Base-by-base conservation (phyloP, 2,113 vertebrate species). In the Hystrix cristata region DNA sequence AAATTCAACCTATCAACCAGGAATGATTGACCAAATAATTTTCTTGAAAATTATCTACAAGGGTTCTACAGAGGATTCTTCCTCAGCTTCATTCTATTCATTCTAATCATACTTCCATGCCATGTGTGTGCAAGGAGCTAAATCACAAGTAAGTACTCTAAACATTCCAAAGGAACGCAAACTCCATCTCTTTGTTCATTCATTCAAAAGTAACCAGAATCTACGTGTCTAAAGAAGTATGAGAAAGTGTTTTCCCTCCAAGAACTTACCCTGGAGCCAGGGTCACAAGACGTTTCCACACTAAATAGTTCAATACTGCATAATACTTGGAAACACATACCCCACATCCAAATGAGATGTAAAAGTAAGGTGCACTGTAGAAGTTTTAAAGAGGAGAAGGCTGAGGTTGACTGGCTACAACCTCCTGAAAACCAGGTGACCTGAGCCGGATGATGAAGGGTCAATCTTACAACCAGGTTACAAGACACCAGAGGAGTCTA, bases 371-470 rank as follows among this genome's bases (percentile, higher is more conserved):
- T 16, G 62, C 29, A 18, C 10, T 21, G 0, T 27, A 59, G 8
- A 57, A 84, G 43, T 31, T 69, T 51, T 64, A 81, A 31, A 60
- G 74, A n/a, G 15, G 19, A 11, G 38, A 76, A 71, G n/a, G 43
- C 4, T 69, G 59, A 78, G 38, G 16, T 0, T 83, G 13, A 29
- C 48, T n/a, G 55, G 43, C 25, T 53, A n/a, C 48, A 46, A 4
- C 46, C n/a, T 94, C 84, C 69, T 94, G 76, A 81, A 90, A 96
- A 86, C 31, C 55, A 87, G 48, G 78, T n/a, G 7, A 87, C 72
- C 48, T 3, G 81, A 90, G 51, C 38, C 74, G 29, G 21, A 51
- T 31, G 29, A 6, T 3, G 1, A 65, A 90, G 64, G 4, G 14
- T 95, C 27, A 3, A 18, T 76, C 34, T 69, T 51, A 86, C 18